Evolutionary conservation across 2,888 invertebrate species (phyloP).

Genomic region (Sympetrum striolatum): DNA sequence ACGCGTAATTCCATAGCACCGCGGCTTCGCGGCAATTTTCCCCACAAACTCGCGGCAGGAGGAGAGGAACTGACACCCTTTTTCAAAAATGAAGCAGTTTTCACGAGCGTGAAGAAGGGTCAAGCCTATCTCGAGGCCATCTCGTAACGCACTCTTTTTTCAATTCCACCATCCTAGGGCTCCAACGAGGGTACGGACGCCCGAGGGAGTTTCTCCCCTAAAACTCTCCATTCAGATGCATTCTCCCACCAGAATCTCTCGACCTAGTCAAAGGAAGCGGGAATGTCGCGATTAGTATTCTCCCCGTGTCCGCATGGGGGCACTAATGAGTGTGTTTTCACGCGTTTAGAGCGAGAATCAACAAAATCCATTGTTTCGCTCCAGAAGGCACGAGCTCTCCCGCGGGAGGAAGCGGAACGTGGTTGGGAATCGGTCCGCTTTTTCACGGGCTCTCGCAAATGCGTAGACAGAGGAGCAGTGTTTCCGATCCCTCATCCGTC

Average conservation of each 20-base stretch:
- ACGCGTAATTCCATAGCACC: not conserved
- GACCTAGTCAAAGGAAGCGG: not conserved
- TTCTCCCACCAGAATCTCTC: not conserved
- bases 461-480: too few relatives aligned
- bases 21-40: not conserved
- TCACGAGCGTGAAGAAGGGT: not conserved
- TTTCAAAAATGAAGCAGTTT: not conserved
- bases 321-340: not conserved
- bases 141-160: not conserved
- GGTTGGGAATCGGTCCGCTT: too few relatives aligned
- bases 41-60: not conserved
- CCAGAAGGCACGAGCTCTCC: not conserved
- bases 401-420: not conserved
- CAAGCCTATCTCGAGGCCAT: not conserved
- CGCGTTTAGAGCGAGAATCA: not conserved
- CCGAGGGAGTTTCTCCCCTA: not conserved
- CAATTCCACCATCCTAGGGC: not conserved
- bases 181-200: not conserved
- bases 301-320: not conserved
- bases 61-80: not conserved
- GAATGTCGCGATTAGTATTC: not conserved
- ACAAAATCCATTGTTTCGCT: not conserved
- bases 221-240: too few relatives aligned
- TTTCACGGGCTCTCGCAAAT: too few relatives aligned
- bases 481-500: too few relatives aligned